Evolutionary conservation across 2,797 vertebrate species (phyloP).

Genomic region (Enoplosus armatus): DNA sequence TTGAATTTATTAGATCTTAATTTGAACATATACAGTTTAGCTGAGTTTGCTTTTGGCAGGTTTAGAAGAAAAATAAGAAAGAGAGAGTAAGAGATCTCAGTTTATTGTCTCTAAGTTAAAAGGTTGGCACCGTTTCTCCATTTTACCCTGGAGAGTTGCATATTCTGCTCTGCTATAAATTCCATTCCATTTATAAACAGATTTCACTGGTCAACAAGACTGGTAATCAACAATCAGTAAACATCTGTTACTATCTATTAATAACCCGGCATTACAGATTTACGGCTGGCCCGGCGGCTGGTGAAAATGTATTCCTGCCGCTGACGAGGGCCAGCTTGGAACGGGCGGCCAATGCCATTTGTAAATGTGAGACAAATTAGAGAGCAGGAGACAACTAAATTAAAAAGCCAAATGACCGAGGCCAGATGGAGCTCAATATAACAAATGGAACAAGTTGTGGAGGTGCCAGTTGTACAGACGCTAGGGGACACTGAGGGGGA

Average conservation of each 20-base stretch:
- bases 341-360: constrained; percentile 83
- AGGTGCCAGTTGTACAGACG: constrained; percentile 88
- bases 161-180: constrained; percentile 81
- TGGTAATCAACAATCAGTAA: constrained; percentile 91
- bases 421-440: constrained; percentile 89
- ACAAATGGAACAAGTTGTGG: constrained; percentile 88
- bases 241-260: constrained; percentile 91
- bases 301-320: constrained; percentile 84
- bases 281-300: constrained; percentile 80
- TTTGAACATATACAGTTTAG: neutral
- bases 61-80: constrained; percentile 8
- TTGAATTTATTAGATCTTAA: neutral
- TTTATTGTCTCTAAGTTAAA: constrained; percentile 42
- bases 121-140: constrained; percentile 59
- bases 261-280: constrained; percentile 84
- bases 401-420: constrained; percentile 88
- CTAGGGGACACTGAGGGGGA: constrained; percentile 83
- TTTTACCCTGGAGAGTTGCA: constrained; percentile 67
- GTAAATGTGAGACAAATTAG: constrained; percentile 89
- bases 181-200: constrained; percentile 88
- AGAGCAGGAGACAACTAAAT: constrained; percentile 89
- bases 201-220: constrained; percentile 89
- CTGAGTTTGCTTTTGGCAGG: constrained; percentile 23
- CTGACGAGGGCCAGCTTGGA: constrained; percentile 87
- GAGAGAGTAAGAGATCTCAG: constrained; percentile 20